A percentile compares a stretch with the other conserved stretches of the same genome.
These are phyloP conservation scores for Apus apus DNA, from an alignment of 2,113 vertebrate species.

Conservation along the genomic window DNA sequence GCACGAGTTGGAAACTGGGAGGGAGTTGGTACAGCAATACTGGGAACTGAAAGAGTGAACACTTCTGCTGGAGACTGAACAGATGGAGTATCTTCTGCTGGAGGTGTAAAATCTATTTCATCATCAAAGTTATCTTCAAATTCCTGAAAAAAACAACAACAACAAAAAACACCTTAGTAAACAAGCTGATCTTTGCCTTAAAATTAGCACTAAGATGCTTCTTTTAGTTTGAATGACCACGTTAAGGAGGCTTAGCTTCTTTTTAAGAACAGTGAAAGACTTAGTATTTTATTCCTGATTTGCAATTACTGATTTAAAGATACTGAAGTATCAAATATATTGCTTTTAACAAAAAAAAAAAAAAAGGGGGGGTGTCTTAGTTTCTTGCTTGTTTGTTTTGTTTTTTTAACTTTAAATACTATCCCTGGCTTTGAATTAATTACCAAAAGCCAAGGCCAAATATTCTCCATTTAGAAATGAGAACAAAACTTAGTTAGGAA, in stretches of 20 bases:
- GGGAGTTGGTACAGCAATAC: conserved; percentile 85
- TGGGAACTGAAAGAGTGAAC: conserved; percentile 93
- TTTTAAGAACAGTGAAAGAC: neutral
- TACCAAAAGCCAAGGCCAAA: neutral
- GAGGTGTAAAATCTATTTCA: conserved; percentile 97
- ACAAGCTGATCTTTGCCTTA: neutral
- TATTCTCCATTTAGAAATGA: neutral
- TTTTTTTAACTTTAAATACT: neutral
- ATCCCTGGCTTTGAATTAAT: neutral
- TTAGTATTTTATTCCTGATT: neutral
- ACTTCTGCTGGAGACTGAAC: conserved; percentile 94
- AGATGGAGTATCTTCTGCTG: conserved; percentile 97
- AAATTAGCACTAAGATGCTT: neutral
- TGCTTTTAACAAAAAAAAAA: neutral
- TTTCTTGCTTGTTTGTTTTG: neutral
- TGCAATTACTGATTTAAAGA: neutral
- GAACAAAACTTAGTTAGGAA: neutral
- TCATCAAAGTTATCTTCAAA: conserved; percentile 99
- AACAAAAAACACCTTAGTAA: neutral
- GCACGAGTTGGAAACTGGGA: conserved; percentile 86
- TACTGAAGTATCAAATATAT: neutral
- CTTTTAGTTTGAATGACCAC: neutral
- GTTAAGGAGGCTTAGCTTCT: neutral
- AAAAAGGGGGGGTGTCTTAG: neutral
- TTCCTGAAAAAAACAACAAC: conserved; percentile 79